Conservation (phyloP, 1,140 invertebrate species). For the Carposina sasakii region DNA sequence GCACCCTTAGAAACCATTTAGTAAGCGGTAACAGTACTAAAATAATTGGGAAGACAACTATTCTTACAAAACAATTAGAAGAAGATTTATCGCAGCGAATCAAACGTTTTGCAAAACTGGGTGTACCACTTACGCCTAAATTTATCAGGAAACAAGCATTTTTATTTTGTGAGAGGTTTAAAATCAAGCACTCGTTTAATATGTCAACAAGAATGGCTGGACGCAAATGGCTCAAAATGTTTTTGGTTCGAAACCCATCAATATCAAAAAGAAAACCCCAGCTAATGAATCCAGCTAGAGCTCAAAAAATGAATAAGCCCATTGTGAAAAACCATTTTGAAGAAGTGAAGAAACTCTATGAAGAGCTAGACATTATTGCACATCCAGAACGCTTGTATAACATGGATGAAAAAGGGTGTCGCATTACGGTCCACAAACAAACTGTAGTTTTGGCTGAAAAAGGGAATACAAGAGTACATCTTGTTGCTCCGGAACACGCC, state of each 20-base stretch:
- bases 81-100: constrained; percentile 1
- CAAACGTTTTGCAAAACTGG: background rate
- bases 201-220: constrained; percentile 21
- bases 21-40: background rate
- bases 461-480: constrained; percentile 48
- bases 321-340: constrained; percentile 44
- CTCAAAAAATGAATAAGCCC: constrained; percentile 40
- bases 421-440: constrained; percentile 47
- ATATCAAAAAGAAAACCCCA: constrained; percentile 36
- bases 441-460: constrained; percentile 40
- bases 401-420: constrained; percentile 60
- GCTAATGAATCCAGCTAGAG: constrained; percentile 44
- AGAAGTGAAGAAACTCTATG: constrained; percentile 32
- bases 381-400: constrained; percentile 48
- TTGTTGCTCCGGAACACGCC: constrained; percentile 45
- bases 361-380: constrained; percentile 31
- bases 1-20: background rate
- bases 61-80: constrained; percentile 1
- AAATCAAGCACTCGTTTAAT: constrained; percentile 19
- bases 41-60: background rate
- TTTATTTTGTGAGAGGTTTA: constrained; percentile 8
- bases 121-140: constrained; percentile 1
- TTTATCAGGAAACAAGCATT: constrained; percentile 19
- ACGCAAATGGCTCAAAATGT: constrained; percentile 24
- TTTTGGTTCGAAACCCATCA: constrained; percentile 18